Base-by-base conservation (phyloP, 2,888 invertebrate genomes). In the Synergus gifuensis region DNA sequence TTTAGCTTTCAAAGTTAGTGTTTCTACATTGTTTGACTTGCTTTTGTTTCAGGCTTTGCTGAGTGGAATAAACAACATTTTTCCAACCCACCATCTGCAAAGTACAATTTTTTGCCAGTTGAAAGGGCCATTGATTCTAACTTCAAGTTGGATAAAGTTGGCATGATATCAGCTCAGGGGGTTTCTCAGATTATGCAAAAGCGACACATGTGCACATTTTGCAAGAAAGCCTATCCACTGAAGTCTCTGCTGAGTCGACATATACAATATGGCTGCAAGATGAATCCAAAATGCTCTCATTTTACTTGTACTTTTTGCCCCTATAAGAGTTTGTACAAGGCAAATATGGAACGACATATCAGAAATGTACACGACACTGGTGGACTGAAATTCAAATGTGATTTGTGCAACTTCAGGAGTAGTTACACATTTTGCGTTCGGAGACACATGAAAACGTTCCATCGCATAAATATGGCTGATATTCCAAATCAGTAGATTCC, bases 291-390 rank as follows among this genome's bases (percentile, higher is more conserved):
- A 5, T 84, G 82, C 44, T 80, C 92, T 0, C 90, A 91, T 63
- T 93, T 93, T 85, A 87, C 90, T 44, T 94, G 94, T 83, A 83
- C 86, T 1, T 86, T 91, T 76, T 94, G 93, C 82, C 84, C 83
- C 4, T 91, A 91, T 82, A 90, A 87, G 79, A 89, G 89, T 81
- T 90, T 90, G 77, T 91, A 91, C 83, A 93, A 93, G 62, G 90
- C 93, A 42, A 92, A 92, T 85, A 87, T 91, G 84, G 88, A 90
- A 85, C 86, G 91, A 14, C 93, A 93, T 86, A 91, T 93, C 28
- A 64, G 88, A 40, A 91, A 91, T 46, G 87, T 91, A 36, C 89
- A 89, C 83, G 87, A 89, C 36, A 86, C 87, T 8, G 88, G 87
- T 2, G 84, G 83, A 12, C 78, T 84, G 7, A 88, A 87, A 69